Evolutionary conservation across 2,888 invertebrate species (phyloP).

Genomic region (Drosophila anomalata): DNA sequence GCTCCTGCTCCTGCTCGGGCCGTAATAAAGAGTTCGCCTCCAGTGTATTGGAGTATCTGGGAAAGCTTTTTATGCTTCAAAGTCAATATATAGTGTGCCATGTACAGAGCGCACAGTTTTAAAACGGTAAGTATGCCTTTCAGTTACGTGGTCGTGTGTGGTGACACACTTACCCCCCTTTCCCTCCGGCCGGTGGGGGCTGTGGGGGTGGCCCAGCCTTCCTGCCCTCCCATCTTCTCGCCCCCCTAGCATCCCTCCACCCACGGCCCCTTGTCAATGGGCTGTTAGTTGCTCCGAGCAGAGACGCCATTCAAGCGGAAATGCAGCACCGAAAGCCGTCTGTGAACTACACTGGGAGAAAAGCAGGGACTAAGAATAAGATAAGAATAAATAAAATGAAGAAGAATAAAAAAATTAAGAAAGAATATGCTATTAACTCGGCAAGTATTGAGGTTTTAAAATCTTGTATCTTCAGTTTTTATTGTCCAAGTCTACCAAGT

Average conservation of each 20-base stretch:
- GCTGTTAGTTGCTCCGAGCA: conserved; percentile 69
- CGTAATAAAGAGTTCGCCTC: conserved; percentile 67
- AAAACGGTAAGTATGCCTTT: conserved; percentile 72
- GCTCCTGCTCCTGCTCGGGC: conserved; percentile 16
- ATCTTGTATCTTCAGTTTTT: no score
- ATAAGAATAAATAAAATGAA: no score
- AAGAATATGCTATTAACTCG: no score
- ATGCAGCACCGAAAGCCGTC: conserved; percentile 69
- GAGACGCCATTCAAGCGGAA: conserved; percentile 77
- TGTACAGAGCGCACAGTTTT: conserved; percentile 68
- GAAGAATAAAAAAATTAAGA: no score
- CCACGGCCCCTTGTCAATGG: conserved; percentile 42
- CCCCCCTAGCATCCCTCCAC: conserved; percentile 4
- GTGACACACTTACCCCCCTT: conserved; percentile 46
- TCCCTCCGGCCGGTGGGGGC: background rate
- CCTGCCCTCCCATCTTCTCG: background rate
- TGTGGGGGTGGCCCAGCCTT: background rate
- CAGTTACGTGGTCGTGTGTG: conserved; percentile 54
- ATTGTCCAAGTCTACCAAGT: no score
- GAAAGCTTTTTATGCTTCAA: conserved; percentile 79
- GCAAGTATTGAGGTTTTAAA: no score
- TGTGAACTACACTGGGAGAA: conserved; percentile 11
- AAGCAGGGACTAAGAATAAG: no score
- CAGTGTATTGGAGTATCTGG: conserved; percentile 68
- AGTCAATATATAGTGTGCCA: conserved; percentile 75